Evolutionary conservation across 2,113 vertebrate genomes (phyloP), one percentile per base, ranked within the genome.

Genomic region (Hiodon alosoides): DNA sequence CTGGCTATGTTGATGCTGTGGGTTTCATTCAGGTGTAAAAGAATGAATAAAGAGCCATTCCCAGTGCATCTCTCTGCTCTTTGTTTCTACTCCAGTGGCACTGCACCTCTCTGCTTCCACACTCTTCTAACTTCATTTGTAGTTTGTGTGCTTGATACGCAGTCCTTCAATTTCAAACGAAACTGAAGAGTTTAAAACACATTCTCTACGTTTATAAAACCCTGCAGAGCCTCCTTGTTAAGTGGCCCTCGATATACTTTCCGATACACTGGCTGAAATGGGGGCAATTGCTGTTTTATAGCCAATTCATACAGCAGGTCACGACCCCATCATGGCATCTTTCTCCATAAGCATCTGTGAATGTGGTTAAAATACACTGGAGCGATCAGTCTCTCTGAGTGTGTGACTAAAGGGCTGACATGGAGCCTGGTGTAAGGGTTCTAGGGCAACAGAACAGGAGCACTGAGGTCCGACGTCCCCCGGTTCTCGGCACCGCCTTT

Each of bases 131-230:
- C 68, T 76, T 67, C 55, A 52, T 79, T 69, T 79, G 67, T 74
- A 47, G 64, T 72, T 31, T 73, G 58, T 67, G 82, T 76, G 71
- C 80, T 85, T 80, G 75, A 83, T 78, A 81, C 78, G 52, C 58
- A 75, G 71, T 80, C 67, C 59, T 78, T 65, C 69, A 59, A 46
- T 76, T 64, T 76, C 77, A 82, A 78, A 73, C 77, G 69, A 81
- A 82, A 78, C 80, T 82, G 79, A 80, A 72, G 76, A 79, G 79
- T 78, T 68, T 69, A 81, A 77, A 80, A 83, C 67, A 76, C 72
- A 79, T 78, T 53, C 77, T 74, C 75, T 77, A 82, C 76, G 84
- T 83, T 80, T 81, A 85, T 85, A 79, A 81, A 80, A 67, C 71
- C 71, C 68, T 71, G 70, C 14, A 72, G 53, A 73, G 74, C 76